Evolutionary conservation across 2,888 invertebrate species (phyloP).

Genomic region (Andrena bicolor): DNA sequence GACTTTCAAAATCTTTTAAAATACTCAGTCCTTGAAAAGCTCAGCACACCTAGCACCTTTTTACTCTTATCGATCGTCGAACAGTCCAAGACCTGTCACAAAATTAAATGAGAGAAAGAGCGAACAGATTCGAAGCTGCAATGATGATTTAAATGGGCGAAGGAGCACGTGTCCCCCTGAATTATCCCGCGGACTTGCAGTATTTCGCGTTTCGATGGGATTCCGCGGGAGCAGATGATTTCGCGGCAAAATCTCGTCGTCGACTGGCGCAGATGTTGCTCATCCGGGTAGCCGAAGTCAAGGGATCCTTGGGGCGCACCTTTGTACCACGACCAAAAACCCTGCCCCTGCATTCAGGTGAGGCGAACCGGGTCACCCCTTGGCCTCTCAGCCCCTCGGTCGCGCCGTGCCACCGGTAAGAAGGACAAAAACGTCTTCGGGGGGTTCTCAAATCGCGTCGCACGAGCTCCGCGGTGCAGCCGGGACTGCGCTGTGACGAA

Average conservation of each 20-base stretch:
- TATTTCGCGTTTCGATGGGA: background rate
- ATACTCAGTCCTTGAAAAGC: no score
- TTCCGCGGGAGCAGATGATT: slow-evolving; percentile 57
- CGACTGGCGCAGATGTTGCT: slow-evolving; percentile 82
- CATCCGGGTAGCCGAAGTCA: slow-evolving; percentile 80
- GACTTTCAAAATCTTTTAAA: no score
- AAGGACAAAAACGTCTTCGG: slow-evolving; percentile 79
- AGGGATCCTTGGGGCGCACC: slow-evolving; percentile 79
- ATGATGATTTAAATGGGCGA: background rate
- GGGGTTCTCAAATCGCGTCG: slow-evolving; percentile 77
- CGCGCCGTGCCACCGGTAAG: slow-evolving; percentile 63
- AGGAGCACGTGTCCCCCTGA: background rate
- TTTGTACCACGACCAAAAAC: slow-evolving; percentile 76
- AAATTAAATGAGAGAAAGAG: no score
- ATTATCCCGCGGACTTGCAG: background rate
- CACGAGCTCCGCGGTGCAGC: slow-evolving; percentile 26
- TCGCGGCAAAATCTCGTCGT: slow-evolving; percentile 78
- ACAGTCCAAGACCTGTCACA: no score
- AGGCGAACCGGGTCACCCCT: slow-evolving; percentile 74
- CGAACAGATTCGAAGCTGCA: no score
- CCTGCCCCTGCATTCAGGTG: slow-evolving; percentile 75
- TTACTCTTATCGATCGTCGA: no score
- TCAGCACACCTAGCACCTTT: no score
- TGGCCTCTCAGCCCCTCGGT: slow-evolving; percentile 61
- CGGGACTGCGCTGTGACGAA: slow-evolving; percentile 40